Conservation (phyloP, 2,797 vertebrate species). For the Phoeniculus purpureus region DNA sequence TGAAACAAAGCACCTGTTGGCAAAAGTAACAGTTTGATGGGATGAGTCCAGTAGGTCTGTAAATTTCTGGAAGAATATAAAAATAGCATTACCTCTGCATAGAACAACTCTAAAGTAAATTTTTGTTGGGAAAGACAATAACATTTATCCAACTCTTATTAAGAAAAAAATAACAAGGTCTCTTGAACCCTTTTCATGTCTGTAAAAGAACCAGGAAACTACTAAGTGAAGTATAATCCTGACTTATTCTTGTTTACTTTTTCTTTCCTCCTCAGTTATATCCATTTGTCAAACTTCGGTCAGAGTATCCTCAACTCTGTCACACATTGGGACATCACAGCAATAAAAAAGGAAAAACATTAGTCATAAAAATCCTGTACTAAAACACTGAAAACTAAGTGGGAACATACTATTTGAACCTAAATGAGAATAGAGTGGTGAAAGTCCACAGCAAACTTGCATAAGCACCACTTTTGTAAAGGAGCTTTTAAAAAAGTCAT, state of each 20-base stretch:
- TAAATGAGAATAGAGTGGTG: not conserved
- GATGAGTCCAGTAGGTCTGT: not conserved
- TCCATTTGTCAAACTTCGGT: not conserved
- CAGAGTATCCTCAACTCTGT: not conserved
- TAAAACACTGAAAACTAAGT: not conserved
- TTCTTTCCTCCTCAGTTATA: not conserved
- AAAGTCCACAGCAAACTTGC: not conserved
- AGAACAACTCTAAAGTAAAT: not conserved
- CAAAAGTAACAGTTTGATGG: not conserved
- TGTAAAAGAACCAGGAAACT: not conserved
- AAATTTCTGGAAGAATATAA: not conserved
- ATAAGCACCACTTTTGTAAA: not conserved
- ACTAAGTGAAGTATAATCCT: not conserved
- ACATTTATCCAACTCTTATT: not conserved
- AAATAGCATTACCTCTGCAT: not conserved
- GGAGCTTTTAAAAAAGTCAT: not conserved
- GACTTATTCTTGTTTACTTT: not conserved
- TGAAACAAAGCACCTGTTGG: not conserved
- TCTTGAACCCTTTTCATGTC: not conserved
- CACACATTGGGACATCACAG: not conserved
- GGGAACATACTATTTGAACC: not conserved
- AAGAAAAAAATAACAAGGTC: not conserved
- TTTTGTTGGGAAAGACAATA: not conserved
- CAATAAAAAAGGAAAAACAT: not conserved
- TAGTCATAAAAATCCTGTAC: not conserved